A percentile compares a stretch with the other conserved stretches of the same genome.
These are phyloP conservation scores for Aramus guarauna DNA, from an alignment of 2,113 vertebrate genomes.

Conservation along the genomic window DNA sequence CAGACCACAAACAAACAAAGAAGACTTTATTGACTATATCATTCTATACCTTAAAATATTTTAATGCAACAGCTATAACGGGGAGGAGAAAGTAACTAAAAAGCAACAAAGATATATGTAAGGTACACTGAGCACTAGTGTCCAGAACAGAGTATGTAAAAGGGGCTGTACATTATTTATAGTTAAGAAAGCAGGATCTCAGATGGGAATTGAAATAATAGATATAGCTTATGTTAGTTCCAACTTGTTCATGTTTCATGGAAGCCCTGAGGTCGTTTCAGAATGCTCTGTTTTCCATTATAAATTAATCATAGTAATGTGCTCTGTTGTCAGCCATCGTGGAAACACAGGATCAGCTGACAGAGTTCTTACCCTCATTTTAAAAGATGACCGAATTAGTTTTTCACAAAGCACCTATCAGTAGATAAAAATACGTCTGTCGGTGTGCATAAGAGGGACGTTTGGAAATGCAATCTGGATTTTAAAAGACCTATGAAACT, in stretches of 20 bases:
- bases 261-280: background rate
- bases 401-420: background rate
- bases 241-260: background rate
- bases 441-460: background rate
- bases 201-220: conserved; percentile 33
- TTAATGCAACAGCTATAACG: background rate
- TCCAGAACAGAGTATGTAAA: background rate
- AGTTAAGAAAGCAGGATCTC: background rate
- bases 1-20: background rate
- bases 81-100: background rate
- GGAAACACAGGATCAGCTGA: background rate
- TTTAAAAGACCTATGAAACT: background rate
- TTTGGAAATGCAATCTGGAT: background rate
- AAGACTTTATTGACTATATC: background rate
- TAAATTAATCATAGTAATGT: conserved; percentile 14
- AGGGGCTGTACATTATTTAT: conserved; percentile 30
- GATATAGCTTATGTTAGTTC: background rate
- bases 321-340: background rate
- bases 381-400: background rate
- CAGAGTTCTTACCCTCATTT: background rate
- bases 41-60: background rate
- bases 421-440: background rate
- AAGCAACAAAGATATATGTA: background rate
- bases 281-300: background rate
- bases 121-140: background rate